Conservation (phyloP, 2,113 vertebrate genomes). For the Xenus cinereus region DNA sequence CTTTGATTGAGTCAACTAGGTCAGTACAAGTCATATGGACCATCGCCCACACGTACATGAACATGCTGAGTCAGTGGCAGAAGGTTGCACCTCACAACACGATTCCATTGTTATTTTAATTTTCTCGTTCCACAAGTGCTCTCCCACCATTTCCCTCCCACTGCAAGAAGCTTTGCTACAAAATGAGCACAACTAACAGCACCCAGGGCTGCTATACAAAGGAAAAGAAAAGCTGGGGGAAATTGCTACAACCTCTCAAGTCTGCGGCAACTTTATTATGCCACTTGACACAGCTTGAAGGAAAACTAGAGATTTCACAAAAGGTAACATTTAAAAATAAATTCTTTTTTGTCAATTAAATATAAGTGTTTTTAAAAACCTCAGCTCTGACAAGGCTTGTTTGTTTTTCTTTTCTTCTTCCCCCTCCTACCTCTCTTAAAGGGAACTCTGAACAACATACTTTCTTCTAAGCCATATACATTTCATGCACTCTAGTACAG, state of each 20-base stretch:
- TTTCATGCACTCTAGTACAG: neutral
- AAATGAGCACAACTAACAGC: slow-evolving; percentile 55
- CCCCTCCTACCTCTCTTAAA: neutral
- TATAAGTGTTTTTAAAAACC: slow-evolving; percentile 11
- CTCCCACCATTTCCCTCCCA: slow-evolving; percentile 54
- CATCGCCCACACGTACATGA: neutral
- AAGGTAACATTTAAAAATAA: slow-evolving; percentile 53
- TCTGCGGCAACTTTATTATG: slow-evolving; percentile 57
- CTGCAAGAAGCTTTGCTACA: slow-evolving; percentile 51
- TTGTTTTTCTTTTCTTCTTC: neutral
- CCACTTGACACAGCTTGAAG: slow-evolving; percentile 57
- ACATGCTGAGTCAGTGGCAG: slow-evolving; percentile 45
- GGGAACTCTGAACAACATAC: neutral
- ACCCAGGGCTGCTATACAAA: slow-evolving; percentile 38
- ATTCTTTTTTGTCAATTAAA: slow-evolving; percentile 31
- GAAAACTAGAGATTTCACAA: slow-evolving; percentile 49
- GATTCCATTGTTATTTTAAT: slow-evolving; percentile 60
- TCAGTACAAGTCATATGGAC: slow-evolving; percentile 1
- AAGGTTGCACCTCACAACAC: slow-evolving; percentile 30
- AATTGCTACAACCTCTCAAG: slow-evolving; percentile 41
- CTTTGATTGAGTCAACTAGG: slow-evolving; percentile 28
- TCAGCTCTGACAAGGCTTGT: neutral
- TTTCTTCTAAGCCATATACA: neutral
- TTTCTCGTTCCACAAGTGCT: slow-evolving; percentile 41
- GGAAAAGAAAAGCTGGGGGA: slow-evolving; percentile 40